Evolutionary conservation across 2,113 vertebrate species (phyloP), one percentile per base, ranked within the genome.

Genomic region (Paratilapia polleni): DNA sequence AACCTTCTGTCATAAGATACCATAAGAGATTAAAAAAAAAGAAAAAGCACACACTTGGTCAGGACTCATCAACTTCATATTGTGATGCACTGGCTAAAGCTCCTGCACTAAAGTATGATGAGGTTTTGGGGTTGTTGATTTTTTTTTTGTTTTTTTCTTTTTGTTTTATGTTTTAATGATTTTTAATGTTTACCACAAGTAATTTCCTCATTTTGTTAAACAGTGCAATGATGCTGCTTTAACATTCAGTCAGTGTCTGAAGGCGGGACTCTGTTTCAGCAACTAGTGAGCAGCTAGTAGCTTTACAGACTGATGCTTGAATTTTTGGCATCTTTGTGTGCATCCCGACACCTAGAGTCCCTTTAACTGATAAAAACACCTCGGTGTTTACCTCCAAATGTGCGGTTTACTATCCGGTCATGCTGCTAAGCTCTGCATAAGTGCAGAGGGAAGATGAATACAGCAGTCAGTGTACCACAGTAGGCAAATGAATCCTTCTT

Each of bases 401-500:
- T 62, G 36, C 17, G 26, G 12, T 83, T 77, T 64, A 43, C 77
- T n/a, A 34, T 34, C 54, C 22, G 47, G 58, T 59, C 31, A 28
- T 61, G 83, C 41, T 76, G 36, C 77, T 19, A 62, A 87, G 76
- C 73, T 1, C 34, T 24, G 59, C 80, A 88, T 52, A 56, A 82
- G 57, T 58, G 82, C 75, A 56, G 6, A 9, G 81, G 52, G 88
- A 80, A 81, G 82, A 86, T 8, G 61, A 83, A 87, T 77, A 11
- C n/a, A 68, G 82, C 86, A 80, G 63, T 75, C 77, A 28, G 19
- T 43, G 66, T n/a, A 60, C 9, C 66, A 75, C 28, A 59, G 78
- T 26, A 43, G 31, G 75, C 70, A 81, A 88, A 90, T 89, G 80
- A 85, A 87, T 89, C 89, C 81, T 63, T 82, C 86, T 91, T 57